Conservation (phyloP, 2,113 vertebrate species). For the Cyanoderma ruficeps region DNA sequence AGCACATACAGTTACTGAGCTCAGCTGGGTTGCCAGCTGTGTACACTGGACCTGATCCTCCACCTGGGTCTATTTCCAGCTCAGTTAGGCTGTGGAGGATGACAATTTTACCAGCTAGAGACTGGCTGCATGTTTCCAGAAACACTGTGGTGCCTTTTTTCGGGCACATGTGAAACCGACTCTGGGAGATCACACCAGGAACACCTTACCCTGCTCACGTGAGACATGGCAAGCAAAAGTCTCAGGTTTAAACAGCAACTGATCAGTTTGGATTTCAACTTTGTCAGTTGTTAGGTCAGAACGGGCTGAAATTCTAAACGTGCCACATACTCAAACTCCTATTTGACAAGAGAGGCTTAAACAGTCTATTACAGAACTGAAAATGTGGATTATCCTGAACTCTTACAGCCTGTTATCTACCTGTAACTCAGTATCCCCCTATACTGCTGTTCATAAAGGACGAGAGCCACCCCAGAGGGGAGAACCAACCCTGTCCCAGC, state of each 20-base stretch:
- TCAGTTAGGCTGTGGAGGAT: neutral
- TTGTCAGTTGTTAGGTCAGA: neutral
- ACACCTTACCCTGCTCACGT: neutral
- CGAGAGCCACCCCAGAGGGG: fast-evolving
- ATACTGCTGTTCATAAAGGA: fast-evolving
- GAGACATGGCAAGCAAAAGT: neutral
- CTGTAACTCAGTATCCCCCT: neutral
- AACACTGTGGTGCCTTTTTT: neutral
- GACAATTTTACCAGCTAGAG: constrained; percentile 52
- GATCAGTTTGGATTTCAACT: neutral
- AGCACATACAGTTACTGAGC: constrained; percentile 21
- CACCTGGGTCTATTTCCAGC: neutral
- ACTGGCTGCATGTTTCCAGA: neutral
- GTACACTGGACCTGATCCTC: constrained; percentile 40
- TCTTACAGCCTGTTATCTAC: neutral
- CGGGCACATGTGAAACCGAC: neutral
- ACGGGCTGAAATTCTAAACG: neutral
- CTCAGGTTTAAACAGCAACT: neutral
- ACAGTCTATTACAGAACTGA: neutral
- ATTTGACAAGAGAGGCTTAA: neutral
- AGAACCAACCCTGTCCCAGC: neutral
- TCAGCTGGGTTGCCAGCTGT: constrained; percentile 52
- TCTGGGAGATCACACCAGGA: neutral
- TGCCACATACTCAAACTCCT: neutral
- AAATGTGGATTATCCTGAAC: neutral